Conservation (phyloP, 2,113 vertebrate species). For the Heterochromis multidens region DNA sequence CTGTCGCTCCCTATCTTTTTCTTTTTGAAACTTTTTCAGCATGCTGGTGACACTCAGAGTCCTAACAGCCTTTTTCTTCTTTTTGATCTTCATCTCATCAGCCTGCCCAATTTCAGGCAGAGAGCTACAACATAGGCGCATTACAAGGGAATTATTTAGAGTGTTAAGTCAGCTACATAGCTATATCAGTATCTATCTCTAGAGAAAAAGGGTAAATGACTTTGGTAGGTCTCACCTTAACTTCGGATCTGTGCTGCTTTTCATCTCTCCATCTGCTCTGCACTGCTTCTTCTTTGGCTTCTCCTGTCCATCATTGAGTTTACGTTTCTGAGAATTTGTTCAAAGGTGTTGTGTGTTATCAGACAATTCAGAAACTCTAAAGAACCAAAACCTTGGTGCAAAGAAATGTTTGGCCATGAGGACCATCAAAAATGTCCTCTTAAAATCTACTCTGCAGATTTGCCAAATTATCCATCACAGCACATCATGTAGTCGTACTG, state of each 20-base stretch:
- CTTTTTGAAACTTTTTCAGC: slow-evolving; percentile 89
- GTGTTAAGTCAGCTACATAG: background rate
- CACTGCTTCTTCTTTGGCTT: slow-evolving; percentile 83
- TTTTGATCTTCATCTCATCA: slow-evolving; percentile 69
- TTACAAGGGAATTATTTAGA: background rate
- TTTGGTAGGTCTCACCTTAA: slow-evolving; percentile 75
- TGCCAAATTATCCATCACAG: background rate
- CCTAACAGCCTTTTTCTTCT: slow-evolving; percentile 80
- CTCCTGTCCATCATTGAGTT: slow-evolving; percentile 77
- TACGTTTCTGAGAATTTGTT: slow-evolving; percentile 78
- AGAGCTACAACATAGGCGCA: slow-evolving; percentile 34
- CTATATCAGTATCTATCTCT: background rate
- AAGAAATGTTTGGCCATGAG: background rate
- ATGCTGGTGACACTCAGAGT: slow-evolving; percentile 85
- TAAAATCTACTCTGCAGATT: background rate
- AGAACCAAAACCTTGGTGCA: background rate
- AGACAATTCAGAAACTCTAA: background rate
- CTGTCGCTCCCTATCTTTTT: slow-evolving; percentile 79
- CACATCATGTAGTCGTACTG: background rate
- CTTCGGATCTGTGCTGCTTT: slow-evolving; percentile 76
- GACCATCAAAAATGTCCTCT: background rate
- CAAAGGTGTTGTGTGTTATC: rapidly evolving
- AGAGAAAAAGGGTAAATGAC: background rate
- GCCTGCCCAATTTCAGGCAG: slow-evolving; percentile 49
- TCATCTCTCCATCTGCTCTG: slow-evolving; percentile 75